A percentile compares a stretch with the other conserved stretches of the same genome.
These are phyloP conservation scores for Calameuta idolon DNA, from an alignment of 2,888 invertebrate genomes.

Conservation along the genomic window DNA sequence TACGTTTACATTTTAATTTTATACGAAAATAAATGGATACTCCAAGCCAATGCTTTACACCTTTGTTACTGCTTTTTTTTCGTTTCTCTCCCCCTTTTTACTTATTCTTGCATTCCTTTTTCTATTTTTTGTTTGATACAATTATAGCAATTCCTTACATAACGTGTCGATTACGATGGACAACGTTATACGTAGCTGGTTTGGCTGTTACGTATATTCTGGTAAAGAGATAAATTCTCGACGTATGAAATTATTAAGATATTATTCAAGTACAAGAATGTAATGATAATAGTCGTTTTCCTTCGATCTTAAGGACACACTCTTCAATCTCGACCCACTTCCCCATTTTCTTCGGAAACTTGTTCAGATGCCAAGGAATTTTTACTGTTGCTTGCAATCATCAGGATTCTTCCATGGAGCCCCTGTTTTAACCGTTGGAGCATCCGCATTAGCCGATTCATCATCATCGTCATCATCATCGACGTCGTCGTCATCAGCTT, in stretches of 20 bases:
- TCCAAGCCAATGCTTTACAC: constrained; percentile 14
- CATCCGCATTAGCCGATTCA: constrained; percentile 69
- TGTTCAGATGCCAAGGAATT: neutral
- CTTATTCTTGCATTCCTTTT: neutral
- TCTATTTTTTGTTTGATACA: neutral
- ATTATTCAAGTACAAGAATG: neutral
- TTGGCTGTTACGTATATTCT: neutral
- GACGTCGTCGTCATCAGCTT: constrained; percentile 57
- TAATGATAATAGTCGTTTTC: neutral
- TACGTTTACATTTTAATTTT: constrained; percentile 59
- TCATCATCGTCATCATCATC: constrained; percentile 55
- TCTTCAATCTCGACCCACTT: neutral
- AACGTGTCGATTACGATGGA: neutral
- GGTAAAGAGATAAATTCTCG: neutral
- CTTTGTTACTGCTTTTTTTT: neutral
- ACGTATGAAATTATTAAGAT: neutral
- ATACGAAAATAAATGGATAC: constrained; percentile 51
- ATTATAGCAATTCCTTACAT: neutral
- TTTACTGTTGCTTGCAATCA: constrained; percentile 82
- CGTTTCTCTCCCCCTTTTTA: neutral
- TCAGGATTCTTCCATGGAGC: constrained; percentile 67
- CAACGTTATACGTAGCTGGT: neutral
- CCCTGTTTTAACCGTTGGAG: constrained; percentile 65
- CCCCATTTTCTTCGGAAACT: neutral
- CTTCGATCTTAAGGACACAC: neutral